These are phyloP conservation scores for Brachyptera risi DNA, from an alignment of 2,888 invertebrate species.

Conservation along the genomic window DNA sequence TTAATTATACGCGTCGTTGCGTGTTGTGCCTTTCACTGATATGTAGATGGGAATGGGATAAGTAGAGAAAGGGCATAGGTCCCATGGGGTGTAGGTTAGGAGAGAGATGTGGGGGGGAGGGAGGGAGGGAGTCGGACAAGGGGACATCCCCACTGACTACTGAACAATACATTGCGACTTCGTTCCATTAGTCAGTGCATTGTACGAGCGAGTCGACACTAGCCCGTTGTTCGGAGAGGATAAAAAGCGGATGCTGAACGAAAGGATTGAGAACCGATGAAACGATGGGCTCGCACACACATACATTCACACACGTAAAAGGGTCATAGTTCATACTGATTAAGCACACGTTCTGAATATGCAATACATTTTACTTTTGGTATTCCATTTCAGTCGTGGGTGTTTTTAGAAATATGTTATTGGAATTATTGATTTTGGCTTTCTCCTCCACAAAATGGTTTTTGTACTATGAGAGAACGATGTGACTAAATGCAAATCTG, in stretches of 20 bases:
- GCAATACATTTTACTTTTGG: too few relatives aligned
- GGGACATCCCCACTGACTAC: conserved; percentile 7
- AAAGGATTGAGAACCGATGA: conserved; percentile 17
- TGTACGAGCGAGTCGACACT: not conserved
- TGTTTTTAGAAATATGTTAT: too few relatives aligned
- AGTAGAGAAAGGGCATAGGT: too few relatives aligned
- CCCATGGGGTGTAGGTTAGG: not conserved
- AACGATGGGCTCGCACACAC: too few relatives aligned
- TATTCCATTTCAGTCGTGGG: too few relatives aligned
- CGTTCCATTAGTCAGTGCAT: conserved; percentile 12
- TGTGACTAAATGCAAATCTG: too few relatives aligned
- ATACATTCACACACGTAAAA: too few relatives aligned
- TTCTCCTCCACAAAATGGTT: too few relatives aligned
- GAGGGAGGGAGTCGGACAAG: conserved; percentile 1
- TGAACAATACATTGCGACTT: conserved; percentile 12
- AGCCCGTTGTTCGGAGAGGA: not conserved
- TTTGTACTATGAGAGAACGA: too few relatives aligned
- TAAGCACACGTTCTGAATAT: too few relatives aligned
- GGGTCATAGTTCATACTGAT: too few relatives aligned
- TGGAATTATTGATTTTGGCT: too few relatives aligned
- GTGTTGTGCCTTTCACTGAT: conserved; percentile 13
- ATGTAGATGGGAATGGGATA: not conserved
- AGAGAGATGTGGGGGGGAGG: not conserved
- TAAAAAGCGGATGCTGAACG: not conserved
- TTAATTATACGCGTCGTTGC: conserved; percentile 24